Conservation (phyloP, 2,888 invertebrate species). For the Adelognathus sp. region DNA sequence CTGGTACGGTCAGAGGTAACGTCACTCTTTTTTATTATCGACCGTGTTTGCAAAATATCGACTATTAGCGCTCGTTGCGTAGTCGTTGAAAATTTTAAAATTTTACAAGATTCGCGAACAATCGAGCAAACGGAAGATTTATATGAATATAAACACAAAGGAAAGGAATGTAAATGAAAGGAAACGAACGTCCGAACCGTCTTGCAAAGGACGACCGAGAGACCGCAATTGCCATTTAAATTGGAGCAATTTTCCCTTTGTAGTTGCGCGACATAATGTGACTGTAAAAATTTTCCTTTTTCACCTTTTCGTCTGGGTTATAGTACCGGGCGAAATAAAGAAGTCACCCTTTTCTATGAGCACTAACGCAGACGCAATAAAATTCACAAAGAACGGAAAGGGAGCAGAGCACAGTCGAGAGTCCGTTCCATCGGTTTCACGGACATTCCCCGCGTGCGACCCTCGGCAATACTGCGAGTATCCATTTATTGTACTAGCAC, state of each 20-base stretch:
- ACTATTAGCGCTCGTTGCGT: no score
- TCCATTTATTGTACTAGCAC: slow-evolving; percentile 16
- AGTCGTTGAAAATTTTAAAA: background rate
- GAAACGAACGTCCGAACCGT: no score
- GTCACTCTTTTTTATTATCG: no score
- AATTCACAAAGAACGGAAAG: background rate
- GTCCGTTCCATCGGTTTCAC: background rate
- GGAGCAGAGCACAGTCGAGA: background rate
- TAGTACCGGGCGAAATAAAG: background rate
- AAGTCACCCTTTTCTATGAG: slow-evolving; percentile 12
- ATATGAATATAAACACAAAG: no score
- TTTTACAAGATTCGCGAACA: background rate
- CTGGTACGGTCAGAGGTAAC: background rate
- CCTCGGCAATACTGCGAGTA: background rate
- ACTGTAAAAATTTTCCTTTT: background rate
- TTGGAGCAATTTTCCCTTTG: slow-evolving; percentile 44
- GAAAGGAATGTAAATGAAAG: no score
- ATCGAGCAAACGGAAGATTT: no score
- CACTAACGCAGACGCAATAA: background rate
- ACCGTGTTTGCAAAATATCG: no score
- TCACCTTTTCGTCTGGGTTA: slow-evolving; percentile 15
- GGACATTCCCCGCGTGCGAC: background rate
- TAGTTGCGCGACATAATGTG: background rate
- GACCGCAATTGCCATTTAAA: slow-evolving; percentile 41
- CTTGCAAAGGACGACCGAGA: background rate